These are phyloP conservation scores for Gibbula magus DNA, from an alignment of 2,888 invertebrate genomes.

Conservation along the genomic window DNA sequence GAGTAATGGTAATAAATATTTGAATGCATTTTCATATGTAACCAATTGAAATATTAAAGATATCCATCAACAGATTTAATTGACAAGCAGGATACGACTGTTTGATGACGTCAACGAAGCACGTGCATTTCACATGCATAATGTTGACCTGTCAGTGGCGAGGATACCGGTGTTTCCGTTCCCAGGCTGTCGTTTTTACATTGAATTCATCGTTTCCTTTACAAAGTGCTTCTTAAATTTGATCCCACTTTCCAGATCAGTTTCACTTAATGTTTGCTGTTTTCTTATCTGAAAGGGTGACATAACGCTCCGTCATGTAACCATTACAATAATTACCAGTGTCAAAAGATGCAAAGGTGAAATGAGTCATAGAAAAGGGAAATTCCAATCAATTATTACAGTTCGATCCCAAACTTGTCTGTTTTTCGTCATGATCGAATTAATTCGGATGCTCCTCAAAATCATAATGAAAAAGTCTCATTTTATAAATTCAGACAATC, in stretches of 20 bases:
- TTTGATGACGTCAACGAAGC: not conserved
- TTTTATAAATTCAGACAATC: not conserved
- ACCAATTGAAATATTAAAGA: not conserved
- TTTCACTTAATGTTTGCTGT: not conserved
- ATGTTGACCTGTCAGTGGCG: not conserved
- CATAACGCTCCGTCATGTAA: not conserved
- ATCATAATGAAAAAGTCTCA: not conserved
- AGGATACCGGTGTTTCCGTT: not conserved
- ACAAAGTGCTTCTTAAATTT: conserved; percentile 3
- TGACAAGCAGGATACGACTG: not conserved
- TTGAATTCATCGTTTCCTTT: not conserved
- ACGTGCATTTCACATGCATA: not conserved
- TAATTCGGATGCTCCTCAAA: no score
- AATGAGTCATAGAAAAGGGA: not conserved
- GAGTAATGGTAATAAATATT: no score
- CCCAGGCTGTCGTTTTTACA: not conserved
- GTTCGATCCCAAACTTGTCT: not conserved
- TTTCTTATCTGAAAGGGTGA: not conserved
- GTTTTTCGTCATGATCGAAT: not conserved
- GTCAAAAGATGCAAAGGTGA: not conserved
- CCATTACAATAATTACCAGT: not conserved
- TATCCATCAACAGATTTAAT: not conserved
- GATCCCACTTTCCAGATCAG: not conserved
- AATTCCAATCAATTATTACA: not conserved
- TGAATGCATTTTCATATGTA: not conserved